Base-by-base conservation (phyloP, 2,797 vertebrate genomes). In the Antennarius maculatus region DNA sequence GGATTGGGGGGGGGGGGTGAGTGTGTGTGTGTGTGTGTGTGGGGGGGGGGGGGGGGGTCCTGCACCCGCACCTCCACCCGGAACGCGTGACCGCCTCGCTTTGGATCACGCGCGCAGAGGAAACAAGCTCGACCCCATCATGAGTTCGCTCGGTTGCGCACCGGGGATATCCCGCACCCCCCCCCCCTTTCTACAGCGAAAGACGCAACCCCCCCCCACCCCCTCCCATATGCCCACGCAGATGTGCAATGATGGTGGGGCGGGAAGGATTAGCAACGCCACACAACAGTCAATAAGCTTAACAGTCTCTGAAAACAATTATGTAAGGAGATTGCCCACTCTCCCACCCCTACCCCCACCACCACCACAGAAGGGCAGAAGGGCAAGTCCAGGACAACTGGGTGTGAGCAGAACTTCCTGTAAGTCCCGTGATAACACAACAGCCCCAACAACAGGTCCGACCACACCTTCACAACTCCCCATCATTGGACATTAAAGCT, bases 221-320 rank as follows among this genome's bases (percentile, higher is more conserved):
- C 23, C 23, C 23, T 2, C 66, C 17, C 68, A 61, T 69, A 52
- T 74, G 55, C 61, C 45, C 64, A 64, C 67, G 77, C 79, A 71
- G 66, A 85, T 82, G 82, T 45, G 61, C 81, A 80, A 49, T 69
- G 71, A 86, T 80, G 82, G 82, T 90, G 86, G 88, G 78, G 74
- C 72, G 61, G 84, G 14, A 39, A 34, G 15, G 92, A 91, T 92
- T 89, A 92, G 76, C 62, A 37, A 59, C 78, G 76, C 77, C 77
- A 80, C 84, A 87, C 70, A 75, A 66, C 84, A 83, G 85, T 87
- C 83, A 87, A 84, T 77, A 66, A 88, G 89, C 71, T 92, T 91
- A 92, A 63, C 73, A 51, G 66, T 79, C 75, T 81, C 77, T 71
- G 51, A 88, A 87, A 85, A 83, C 86, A 84, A 81, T 92, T 89